Evolutionary conservation across 1,140 invertebrate genomes (phyloP).

Genomic region (Panulirus ornatus): DNA sequence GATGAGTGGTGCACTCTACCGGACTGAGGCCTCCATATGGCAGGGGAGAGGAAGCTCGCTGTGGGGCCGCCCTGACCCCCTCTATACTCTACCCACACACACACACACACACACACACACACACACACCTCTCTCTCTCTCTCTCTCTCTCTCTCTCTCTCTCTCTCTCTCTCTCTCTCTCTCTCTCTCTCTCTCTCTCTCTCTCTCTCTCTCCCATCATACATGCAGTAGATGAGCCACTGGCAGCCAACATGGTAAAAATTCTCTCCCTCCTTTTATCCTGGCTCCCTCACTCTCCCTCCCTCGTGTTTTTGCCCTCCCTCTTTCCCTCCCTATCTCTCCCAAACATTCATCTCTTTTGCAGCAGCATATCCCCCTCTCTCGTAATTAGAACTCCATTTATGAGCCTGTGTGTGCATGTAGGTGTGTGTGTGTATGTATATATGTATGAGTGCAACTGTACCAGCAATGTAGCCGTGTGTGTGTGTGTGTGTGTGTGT

Average conservation of each 20-base stretch:
- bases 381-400: constrained; percentile 51
- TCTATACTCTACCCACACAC: too few species aligned
- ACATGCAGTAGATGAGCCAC: constrained; percentile 1
- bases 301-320: not conserved
- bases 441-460: constrained; percentile 23
- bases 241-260: not conserved
- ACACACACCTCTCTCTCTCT: not conserved
- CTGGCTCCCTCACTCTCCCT: not conserved
- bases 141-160: constrained; percentile 51
- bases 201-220: not conserved
- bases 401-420: constrained; percentile 44
- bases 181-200: constrained; percentile 35
- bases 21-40: too few species aligned
- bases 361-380: constrained; percentile 9
- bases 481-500: constrained; percentile 24
- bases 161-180: constrained; percentile 48
- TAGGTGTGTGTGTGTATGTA: constrained; percentile 46
- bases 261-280: constrained; percentile 4
- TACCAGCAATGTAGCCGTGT: not conserved
- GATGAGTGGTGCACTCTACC: too few species aligned
- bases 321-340: constrained; percentile 18
- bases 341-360: constrained; percentile 40
- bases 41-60: too few species aligned
- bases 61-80: too few species aligned
- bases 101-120: not conserved